Evolutionary conservation across 2,797 vertebrate species (phyloP), one percentile per base, ranked within the genome.

Genomic region (Galago senegalensis): DNA sequence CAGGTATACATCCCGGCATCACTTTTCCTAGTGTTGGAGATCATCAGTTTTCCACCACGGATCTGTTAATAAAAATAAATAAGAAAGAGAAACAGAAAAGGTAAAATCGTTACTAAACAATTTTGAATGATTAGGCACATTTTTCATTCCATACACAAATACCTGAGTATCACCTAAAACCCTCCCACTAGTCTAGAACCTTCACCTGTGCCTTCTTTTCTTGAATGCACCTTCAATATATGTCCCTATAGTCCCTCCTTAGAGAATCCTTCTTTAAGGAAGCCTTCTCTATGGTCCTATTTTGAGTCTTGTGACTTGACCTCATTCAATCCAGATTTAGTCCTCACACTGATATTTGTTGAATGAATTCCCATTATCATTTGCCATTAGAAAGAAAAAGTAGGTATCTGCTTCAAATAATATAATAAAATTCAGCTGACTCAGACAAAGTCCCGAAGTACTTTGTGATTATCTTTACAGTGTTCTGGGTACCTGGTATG

Each of bases 1-100:
- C 99, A 99, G 37, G 99, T 99, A 90, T 99, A 99, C 99, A 99
- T 99, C 70, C 99, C 99, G 0, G 99, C 99, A 43, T 99, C 99
- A 1, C 99, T 99, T 97, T 99, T 99, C 65, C 99, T 99, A 31
- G 99, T 99, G 97, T 99, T 99, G 90, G 99, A 99, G 97, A 99
- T 99, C 99, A 99, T 99, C 92, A 99, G 98, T 97, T 99, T 99
- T 31, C 99, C 99, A 98, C 99, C 99, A 93, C 99, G 99, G 89
- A 99, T 99, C 99, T 99, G 95, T 96, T 96, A 70, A 89, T 96
- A 70, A 89, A 97, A 97, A 94, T 25, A 49, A 21, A 60, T 4
- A 5, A 16, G 13, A n/a, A 40, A 76, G 49, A 49, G 6, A 67
- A 69, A 80, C 4, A 85, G 13, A 27, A 37, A 82, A 69, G 1